Percentiles rank a stretch among this genome's conserved stretches.
phyloP scores from a whole-genome alignment of 1,140 invertebrate species.

The Lepidotrigona ventralis region DNA sequence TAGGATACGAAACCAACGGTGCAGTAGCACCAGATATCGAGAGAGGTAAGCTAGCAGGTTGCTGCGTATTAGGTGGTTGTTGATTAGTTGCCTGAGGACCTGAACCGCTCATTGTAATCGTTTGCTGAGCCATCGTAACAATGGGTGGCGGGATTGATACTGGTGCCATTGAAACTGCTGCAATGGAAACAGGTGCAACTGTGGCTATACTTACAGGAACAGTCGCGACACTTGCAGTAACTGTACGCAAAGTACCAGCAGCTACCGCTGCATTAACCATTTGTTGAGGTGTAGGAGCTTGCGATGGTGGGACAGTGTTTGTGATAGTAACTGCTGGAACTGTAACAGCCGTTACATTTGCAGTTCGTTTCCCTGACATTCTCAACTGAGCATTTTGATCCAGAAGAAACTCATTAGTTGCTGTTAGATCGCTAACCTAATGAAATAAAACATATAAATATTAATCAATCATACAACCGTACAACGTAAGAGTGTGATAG shows the following conservation, averaged over 20 bases:
- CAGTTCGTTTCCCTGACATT: constrained; percentile 82
- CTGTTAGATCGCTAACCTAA: constrained; percentile 85
- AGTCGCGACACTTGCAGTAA: constrained; percentile 83
- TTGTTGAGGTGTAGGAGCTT: constrained; percentile 79
- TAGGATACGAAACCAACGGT: constrained; percentile 86
- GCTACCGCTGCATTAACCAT: constrained; percentile 78
- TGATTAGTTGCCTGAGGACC: constrained; percentile 75
- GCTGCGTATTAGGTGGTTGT: constrained; percentile 75
- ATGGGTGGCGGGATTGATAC: constrained; percentile 82
- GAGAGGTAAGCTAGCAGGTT: constrained; percentile 76
- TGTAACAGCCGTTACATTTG: constrained; percentile 80
- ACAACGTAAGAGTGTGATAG: neutral
- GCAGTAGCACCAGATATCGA: constrained; percentile 82
- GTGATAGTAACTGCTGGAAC: constrained; percentile 83
- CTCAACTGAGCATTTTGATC: constrained; percentile 90
- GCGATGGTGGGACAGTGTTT: constrained; percentile 80
- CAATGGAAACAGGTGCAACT: constrained; percentile 81
- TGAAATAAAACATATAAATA: constrained; percentile 8
- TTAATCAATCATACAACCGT: neutral
- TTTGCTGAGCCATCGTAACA: constrained; percentile 82
- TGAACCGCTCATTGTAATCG: constrained; percentile 77
- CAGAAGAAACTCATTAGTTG: constrained; percentile 90
- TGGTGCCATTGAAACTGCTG: constrained; percentile 82
- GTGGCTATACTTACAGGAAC: constrained; percentile 84
- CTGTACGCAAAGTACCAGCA: constrained; percentile 81